These are phyloP conservation scores for Lycaena phlaeas DNA, from an alignment of 2,888 invertebrate genomes.

Conservation along the genomic window DNA sequence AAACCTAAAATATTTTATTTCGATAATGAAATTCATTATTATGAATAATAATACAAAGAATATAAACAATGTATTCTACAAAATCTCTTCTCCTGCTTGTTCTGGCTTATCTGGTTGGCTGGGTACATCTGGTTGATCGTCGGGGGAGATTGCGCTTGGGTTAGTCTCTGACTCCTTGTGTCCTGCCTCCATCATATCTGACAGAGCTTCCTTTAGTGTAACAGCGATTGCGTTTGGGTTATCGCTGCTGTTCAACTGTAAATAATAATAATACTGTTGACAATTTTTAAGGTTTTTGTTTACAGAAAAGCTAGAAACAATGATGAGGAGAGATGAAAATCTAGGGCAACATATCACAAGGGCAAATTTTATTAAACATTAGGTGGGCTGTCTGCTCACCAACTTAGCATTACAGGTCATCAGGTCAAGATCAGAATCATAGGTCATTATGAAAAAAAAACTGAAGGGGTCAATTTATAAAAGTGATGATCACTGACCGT, in stretches of 20 bases:
- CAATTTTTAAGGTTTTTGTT: too few species aligned
- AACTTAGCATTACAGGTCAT: too few species aligned
- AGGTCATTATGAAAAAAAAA: too few species aligned
- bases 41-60: constrained; percentile 21
- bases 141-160: not conserved
- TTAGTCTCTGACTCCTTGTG: constrained; percentile 21
- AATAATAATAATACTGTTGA: not conserved
- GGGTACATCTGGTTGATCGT: not conserved
- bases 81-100: not conserved
- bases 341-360: too few species aligned
- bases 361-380: too few species aligned
- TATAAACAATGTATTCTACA: constrained; percentile 27
- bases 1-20: constrained; percentile 25
- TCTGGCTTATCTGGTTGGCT: constrained; percentile 1
- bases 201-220: constrained; percentile 53
- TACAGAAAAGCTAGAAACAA: too few species aligned
- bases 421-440: too few species aligned
- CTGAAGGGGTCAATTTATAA: too few species aligned
- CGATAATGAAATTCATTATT: too few species aligned
- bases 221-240: constrained; percentile 53
- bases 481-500: constrained; percentile 20
- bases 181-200: constrained; percentile 47
- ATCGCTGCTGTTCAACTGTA: constrained; percentile 52
- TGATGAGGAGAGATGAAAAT: too few species aligned
- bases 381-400: too few species aligned